These are phyloP conservation scores for Pristionchus fissidentatus DNA, from an alignment of 2,888 invertebrate species.

Conservation along the genomic window DNA sequence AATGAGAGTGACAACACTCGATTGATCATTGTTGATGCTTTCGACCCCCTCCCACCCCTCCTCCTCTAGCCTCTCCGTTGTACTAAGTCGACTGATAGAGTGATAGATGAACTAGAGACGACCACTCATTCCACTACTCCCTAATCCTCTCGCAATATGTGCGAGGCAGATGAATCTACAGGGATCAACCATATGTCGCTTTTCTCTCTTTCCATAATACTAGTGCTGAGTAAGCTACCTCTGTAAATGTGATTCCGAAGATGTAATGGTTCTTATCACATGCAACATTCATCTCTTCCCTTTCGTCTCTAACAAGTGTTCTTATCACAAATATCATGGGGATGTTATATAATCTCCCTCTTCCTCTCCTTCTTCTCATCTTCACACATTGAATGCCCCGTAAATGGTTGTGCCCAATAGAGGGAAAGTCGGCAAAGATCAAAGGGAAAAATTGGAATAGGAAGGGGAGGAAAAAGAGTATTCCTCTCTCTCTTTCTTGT, in stretches of 20 bases:
- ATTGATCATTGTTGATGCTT: conserved; percentile 8
- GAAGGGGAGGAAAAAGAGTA: conserved; percentile 32
- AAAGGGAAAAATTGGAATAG: conserved; percentile 34
- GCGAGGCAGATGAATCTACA: conserved; percentile 6
- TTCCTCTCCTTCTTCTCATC: conserved; percentile 1
- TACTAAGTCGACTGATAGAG: conserved; percentile 24
- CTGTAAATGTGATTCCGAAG: background rate
- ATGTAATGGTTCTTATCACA: background rate
- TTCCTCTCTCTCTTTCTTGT: conserved; percentile 28
- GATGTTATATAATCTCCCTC: conserved; percentile 12
- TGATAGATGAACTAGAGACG: conserved; percentile 36
- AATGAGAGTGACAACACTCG: conserved; percentile 16
- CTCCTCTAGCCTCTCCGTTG: background rate
- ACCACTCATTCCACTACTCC: too few species aligned
- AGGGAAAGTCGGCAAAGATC: conserved; percentile 17
- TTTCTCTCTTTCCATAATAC: conserved; percentile 20
- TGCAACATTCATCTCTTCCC: background rate
- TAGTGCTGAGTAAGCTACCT: background rate
- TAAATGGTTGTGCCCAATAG: conserved; percentile 37
- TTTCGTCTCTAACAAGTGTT: background rate
- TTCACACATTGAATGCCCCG: conserved; percentile 37
- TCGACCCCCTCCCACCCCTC: background rate
- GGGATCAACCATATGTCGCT: conserved; percentile 25
- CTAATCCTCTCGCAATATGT: too few species aligned
- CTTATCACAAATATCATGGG: background rate